Conservation (phyloP, 2,113 vertebrate genomes). For the Nesoenas mayeri region DNA sequence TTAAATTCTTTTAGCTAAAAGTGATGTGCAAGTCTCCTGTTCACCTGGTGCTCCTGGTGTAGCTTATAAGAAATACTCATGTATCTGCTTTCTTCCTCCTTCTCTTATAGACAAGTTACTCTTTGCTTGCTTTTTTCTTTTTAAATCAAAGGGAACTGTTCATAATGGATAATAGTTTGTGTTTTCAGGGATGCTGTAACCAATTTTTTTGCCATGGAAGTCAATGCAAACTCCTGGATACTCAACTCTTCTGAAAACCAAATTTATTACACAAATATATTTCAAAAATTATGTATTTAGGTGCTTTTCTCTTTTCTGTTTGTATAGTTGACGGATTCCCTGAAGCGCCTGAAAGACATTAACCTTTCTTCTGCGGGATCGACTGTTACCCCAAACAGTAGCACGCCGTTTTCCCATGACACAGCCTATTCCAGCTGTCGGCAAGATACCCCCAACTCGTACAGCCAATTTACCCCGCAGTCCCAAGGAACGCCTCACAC, state of each 20-base stretch:
- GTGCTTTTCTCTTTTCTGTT: neutral
- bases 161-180: neutral
- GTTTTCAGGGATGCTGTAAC: neutral
- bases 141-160: neutral
- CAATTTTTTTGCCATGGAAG: neutral
- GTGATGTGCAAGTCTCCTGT: neutral
- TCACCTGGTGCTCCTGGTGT: neutral
- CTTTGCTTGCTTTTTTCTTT: neutral
- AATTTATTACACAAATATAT: neutral
- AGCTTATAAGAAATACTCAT: neutral
- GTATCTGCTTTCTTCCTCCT: neutral
- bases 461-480: conserved; percentile 86
- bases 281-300: neutral
- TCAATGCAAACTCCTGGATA: neutral
- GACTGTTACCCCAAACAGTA: conserved; percentile 85
- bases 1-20: neutral
- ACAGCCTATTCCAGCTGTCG: conserved; percentile 94
- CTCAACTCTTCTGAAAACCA: neutral
- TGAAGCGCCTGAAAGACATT: conserved; percentile 86
- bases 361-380: conserved; percentile 76
- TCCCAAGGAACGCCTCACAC: conserved; percentile 92
- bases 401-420: conserved; percentile 92
- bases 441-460: conserved; percentile 94
- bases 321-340: conserved; percentile 77
- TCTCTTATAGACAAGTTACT: neutral